A percentile compares a stretch with the other conserved stretches of the same genome.
Evolutionary conservation across 1,140 invertebrate genomes (phyloP).

Genomic region (Psilanteris sp.): DNA sequence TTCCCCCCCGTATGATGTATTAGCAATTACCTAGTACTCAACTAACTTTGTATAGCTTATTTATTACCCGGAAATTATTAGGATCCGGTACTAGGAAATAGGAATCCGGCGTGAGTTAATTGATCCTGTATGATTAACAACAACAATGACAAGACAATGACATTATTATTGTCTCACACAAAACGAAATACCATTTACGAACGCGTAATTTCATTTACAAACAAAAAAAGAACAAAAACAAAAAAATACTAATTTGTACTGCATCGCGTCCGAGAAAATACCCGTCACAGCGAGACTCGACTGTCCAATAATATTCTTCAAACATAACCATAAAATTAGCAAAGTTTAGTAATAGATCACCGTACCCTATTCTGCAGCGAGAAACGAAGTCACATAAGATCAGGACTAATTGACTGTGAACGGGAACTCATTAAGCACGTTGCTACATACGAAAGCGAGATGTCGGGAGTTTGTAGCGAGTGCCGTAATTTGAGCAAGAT

Average conservation of each 20-base stretch:
- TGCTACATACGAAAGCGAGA: slow-evolving; percentile 67
- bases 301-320: too few species aligned
- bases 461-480: slow-evolving; percentile 68
- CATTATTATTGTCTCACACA: background rate
- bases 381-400: slow-evolving; percentile 55
- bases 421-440: slow-evolving; percentile 71
- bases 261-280: too few species aligned
- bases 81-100: slow-evolving; percentile 59
- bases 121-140: slow-evolving; percentile 54
- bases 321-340: slow-evolving; percentile 50
- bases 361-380: slow-evolving; percentile 20
- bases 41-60: slow-evolving; percentile 32
- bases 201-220: slow-evolving; percentile 6
- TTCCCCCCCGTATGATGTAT: slow-evolving; percentile 29
- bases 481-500: slow-evolving; percentile 71
- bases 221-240: too few species aligned
- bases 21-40: slow-evolving; percentile 45
- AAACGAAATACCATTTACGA: too few species aligned
- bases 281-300: too few species aligned
- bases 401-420: slow-evolving; percentile 71
- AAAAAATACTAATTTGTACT: background rate
- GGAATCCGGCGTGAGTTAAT: slow-evolving; percentile 54
- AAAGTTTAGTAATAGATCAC: slow-evolving; percentile 9
- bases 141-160: slow-evolving; percentile 42
- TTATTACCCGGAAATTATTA: slow-evolving; percentile 61